A percentile compares a stretch with the other conserved stretches of the same genome.
Conservation (phyloP, 2,888 invertebrate genomes). For the Meliscaeva auricollis region DNA sequence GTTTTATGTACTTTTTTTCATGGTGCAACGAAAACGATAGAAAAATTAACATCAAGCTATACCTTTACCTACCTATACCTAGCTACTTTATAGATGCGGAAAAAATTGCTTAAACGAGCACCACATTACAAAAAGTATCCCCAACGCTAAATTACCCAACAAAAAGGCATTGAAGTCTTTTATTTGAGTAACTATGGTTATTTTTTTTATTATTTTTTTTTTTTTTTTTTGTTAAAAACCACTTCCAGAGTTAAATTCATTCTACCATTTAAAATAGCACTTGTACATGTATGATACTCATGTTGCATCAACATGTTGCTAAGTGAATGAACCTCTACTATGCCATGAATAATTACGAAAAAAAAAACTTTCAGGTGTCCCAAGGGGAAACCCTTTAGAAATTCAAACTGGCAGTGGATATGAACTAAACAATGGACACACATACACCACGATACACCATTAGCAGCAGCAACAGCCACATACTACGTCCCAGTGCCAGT, state of each 20-base stretch:
- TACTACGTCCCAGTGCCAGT: conserved; percentile 3
- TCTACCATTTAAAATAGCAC: conserved; percentile 17
- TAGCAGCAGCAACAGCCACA: background rate
- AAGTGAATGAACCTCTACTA: background rate
- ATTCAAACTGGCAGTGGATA: conserved; percentile 26
- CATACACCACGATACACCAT: conserved; percentile 1
- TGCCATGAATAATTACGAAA: background rate
- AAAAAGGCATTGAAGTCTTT: conserved; percentile 37
- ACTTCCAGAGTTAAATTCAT: background rate
- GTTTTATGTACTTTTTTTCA: conserved; percentile 6
- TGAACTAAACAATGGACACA: conserved; percentile 44
- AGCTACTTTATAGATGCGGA: background rate
- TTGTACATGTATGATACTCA: conserved; percentile 15
- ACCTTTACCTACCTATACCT: background rate
- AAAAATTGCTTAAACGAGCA: conserved; percentile 31
- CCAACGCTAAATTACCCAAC: conserved; percentile 34
- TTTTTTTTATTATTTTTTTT: background rate
- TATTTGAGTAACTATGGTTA: conserved; percentile 36
- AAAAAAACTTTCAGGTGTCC: conserved; percentile 28
- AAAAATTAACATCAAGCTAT: conserved; percentile 31
- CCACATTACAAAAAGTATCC: conserved; percentile 6
- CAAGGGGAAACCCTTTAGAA: conserved; percentile 37
- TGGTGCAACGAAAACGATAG: conserved; percentile 26
- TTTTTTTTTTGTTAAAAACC: conserved; percentile 8
- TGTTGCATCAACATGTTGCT: conserved; percentile 37